A percentile compares a stretch with the other conserved stretches of the same genome.
phyloP scores from a whole-genome alignment of 2,797 vertebrate species.

The Erithacus rubecula region DNA sequence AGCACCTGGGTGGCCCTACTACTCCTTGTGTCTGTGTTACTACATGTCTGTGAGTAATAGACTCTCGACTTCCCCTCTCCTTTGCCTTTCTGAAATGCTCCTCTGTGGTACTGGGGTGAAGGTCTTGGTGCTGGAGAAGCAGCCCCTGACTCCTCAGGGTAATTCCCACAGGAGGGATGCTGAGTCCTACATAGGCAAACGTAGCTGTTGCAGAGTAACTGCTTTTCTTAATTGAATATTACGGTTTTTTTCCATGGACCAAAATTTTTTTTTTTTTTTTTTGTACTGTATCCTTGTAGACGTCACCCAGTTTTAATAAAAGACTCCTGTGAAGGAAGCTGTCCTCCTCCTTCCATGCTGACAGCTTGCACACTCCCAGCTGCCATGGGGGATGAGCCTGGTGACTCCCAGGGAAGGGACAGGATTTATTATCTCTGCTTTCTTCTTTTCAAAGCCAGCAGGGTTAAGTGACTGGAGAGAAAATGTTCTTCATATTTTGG shows the following conservation, averaged over 20 bases:
- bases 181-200: constrained; percentile 55
- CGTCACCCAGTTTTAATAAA: constrained; percentile 97
- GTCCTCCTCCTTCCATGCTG: neutral
- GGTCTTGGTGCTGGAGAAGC: constrained; percentile 43
- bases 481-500: neutral
- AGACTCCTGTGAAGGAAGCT: constrained; percentile 74
- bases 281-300: constrained; percentile 85
- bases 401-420: neutral
- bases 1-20: constrained; percentile 32
- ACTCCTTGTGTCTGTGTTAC: constrained; percentile 1
- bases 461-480: neutral
- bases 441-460: neutral
- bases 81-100: constrained; percentile 19
- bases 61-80: neutral
- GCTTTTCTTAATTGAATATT: constrained; percentile 75
- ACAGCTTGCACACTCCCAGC: neutral
- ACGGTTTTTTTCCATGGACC: constrained; percentile 78
- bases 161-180: constrained; percentile 51
- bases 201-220: constrained; percentile 71
- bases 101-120: constrained; percentile 58
- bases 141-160: constrained; percentile 54
- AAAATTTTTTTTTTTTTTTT: constrained; percentile 70
- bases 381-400: neutral
- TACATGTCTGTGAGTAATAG: constrained; percentile 70
- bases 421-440: neutral